Evolutionary conservation across 2,888 invertebrate genomes (phyloP), one percentile per base, ranked within the genome.

Genomic region (Cremastinae sp.): DNA sequence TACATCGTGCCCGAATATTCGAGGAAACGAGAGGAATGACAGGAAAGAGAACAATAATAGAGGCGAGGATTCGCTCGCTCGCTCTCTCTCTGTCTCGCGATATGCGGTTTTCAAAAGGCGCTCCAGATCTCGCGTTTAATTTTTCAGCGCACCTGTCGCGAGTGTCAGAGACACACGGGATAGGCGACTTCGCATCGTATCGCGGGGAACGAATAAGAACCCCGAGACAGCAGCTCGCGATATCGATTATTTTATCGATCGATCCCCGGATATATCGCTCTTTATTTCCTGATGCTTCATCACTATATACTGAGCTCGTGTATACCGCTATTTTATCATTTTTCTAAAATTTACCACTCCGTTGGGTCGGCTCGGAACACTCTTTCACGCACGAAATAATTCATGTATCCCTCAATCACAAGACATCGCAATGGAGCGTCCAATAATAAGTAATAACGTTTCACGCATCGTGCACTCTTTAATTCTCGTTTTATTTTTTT

Each of bases 91-190:
- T n/a, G n/a, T 34, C 18, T 59, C 69, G 58, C 59, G 51, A 51
- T 58, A 59, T 69, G 38, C 59, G 51, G 51, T 51, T 59, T 51
- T 18, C 41, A n/a, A 41, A 69, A 51, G 38, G 36, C 54, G 34
- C 34, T 10, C 8, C 28, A 51, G 51, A 41, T 41, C 22, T 68
- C 58, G 41, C 22, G 8, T 69, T 51, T 34, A 49, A 38, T 68
- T 68, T 49, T 14, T 22, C 41, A 41, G 41, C 18, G 51, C 51
- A 51, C 43, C 41, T 59, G 69, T n/a, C 49, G 36, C 49, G 69
- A 28, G 69, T 51, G 28, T 28, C 49, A 28, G 10, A 41, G 49
- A 69, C 59, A 49, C 69, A 51, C 59, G 38, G 4, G 20, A 22
- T 12, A 18, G 41, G 9, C 2, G 14, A 20, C 22, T 22, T 10